Conservation (phyloP, 2,797 vertebrate species). For the Lepidocolaptes lacrymiger region DNA sequence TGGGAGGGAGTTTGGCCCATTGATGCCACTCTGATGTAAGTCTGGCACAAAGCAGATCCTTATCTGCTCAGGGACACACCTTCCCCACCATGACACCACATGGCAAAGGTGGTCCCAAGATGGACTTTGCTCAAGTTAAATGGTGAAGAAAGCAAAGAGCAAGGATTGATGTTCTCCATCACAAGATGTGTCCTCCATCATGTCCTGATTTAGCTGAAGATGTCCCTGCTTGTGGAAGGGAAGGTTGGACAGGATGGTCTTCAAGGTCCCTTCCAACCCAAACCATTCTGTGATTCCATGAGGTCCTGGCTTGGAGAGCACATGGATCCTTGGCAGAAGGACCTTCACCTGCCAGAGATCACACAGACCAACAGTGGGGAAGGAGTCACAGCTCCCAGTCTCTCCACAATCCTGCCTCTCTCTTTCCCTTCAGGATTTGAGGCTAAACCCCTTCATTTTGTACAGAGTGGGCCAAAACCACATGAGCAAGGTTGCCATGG, state of each 20-base stretch:
- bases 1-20: background rate
- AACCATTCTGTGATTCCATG: too few relatives aligned
- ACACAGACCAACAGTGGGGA: background rate
- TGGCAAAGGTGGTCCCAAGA: fast-evolving
- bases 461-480: background rate
- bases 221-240: background rate
- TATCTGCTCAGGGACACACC: background rate
- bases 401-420: background rate
- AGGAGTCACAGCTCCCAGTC: background rate
- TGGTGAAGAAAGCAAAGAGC: background rate
- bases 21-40: background rate
- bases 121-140: background rate
- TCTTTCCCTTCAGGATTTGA: background rate
- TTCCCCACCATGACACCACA: fast-evolving
- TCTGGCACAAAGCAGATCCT: background rate
- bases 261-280: background rate
- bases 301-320: background rate
- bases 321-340: background rate
- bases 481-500: background rate
- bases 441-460: background rate
- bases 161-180: background rate
- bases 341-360: background rate
- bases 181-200: fast-evolving
- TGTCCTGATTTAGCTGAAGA: fast-evolving
- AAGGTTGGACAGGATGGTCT: background rate